Conservation (phyloP, 2,888 invertebrate species). For the Disparrhopalites patrizii region DNA sequence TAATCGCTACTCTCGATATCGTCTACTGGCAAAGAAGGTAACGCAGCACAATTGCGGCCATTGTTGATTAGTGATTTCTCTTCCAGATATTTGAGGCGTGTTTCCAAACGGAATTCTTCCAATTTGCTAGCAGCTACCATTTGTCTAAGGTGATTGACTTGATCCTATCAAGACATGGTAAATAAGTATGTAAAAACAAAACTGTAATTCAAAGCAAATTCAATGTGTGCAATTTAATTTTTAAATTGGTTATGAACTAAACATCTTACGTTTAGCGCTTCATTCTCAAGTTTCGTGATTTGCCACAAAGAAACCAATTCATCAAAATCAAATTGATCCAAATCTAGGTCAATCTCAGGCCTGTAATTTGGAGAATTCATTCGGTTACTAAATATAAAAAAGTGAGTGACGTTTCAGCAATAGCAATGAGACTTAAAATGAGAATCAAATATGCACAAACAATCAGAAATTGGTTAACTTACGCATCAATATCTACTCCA, state of each 20-base stretch:
- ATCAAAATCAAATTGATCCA: constrained; percentile 36
- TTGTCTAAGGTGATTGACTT: constrained; percentile 37
- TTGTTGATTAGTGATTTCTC: constrained; percentile 30
- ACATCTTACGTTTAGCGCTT: constrained; percentile 41
- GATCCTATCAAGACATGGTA: constrained; percentile 30
- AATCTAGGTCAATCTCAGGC: constrained; percentile 13
- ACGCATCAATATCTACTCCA: constrained; percentile 34
- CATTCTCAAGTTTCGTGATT: constrained; percentile 42
- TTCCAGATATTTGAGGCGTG: constrained; percentile 44
- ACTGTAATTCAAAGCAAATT: not conserved
- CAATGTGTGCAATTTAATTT: not conserved
- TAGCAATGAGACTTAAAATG: too few species aligned
- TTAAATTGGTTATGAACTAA: not conserved
- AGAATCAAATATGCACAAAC: not conserved
- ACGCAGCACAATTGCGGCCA: not conserved
- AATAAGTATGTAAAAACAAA: not conserved
- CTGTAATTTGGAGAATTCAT: constrained; percentile 19
- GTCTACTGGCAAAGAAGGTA: not conserved
- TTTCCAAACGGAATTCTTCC: constrained; percentile 45
- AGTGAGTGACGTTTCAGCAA: too few species aligned
- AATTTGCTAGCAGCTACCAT: constrained; percentile 39
- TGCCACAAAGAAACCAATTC: constrained; percentile 39
- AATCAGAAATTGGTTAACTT: constrained; percentile 12
- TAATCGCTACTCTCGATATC: too few species aligned
- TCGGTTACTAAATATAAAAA: too few species aligned